These are phyloP conservation scores for Chrysocyon brachyurus DNA, from an alignment of 2,797 vertebrate species.

Conservation along the genomic window DNA sequence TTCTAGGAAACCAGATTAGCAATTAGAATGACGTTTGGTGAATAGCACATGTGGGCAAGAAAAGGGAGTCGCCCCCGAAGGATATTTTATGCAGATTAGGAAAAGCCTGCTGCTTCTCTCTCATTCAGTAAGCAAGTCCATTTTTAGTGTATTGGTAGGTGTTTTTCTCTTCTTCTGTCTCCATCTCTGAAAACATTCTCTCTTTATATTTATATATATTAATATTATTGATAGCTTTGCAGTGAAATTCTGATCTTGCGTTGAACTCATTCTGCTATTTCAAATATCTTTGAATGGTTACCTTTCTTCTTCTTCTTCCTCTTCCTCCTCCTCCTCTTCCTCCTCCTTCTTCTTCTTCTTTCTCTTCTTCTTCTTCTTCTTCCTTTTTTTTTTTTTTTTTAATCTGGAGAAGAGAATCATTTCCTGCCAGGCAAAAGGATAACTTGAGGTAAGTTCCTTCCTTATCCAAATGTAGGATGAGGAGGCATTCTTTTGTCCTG, in stretches of 20 bases:
- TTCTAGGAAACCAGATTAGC: neutral
- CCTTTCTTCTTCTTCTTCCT: too few species aligned
- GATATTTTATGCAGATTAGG: neutral
- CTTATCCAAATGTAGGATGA: neutral
- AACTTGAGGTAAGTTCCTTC: neutral
- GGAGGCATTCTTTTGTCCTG: neutral
- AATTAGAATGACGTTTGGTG: neutral
- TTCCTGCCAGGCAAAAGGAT: neutral
- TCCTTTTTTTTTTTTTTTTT: neutral
- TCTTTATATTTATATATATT: neutral
- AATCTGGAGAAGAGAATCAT: neutral
- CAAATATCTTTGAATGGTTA: neutral
- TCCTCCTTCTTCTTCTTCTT: neutral
- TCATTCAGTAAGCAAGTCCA: neutral
- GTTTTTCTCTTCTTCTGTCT: neutral
- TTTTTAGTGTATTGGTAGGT: neutral
- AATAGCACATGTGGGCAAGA: neutral
- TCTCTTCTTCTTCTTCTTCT: neutral
- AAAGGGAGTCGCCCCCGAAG: neutral
- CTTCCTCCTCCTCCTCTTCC: neutral
- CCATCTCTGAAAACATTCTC: neutral
- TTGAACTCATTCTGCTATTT: neutral
- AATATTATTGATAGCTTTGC: neutral
- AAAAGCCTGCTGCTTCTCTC: neutral
- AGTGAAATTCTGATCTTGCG: neutral